Percentiles rank a stretch among this genome's conserved stretches.
Evolutionary conservation across 2,888 invertebrate species (phyloP).

Genomic region (Gastracanthus pulcherrimus): DNA sequence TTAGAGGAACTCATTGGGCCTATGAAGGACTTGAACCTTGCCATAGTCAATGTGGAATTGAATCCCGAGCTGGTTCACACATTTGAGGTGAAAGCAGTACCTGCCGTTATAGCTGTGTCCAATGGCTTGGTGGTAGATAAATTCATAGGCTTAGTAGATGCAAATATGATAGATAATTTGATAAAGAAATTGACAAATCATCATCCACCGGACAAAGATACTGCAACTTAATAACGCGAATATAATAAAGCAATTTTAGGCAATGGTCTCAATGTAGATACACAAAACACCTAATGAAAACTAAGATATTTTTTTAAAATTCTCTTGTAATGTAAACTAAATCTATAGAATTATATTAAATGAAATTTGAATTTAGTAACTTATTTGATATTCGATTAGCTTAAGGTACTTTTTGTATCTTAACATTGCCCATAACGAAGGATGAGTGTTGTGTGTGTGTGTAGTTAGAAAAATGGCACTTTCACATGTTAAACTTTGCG

Average conservation of each 20-base stretch:
- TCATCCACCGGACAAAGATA: constrained; percentile 26
- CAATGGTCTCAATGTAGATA: neutral
- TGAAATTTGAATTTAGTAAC: neutral
- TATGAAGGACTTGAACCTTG: constrained; percentile 86
- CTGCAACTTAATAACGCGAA: constrained; percentile 8
- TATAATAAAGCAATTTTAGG: neutral
- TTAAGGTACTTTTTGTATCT: neutral
- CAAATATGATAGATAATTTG: constrained; percentile 88
- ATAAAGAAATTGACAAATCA: constrained; percentile 81
- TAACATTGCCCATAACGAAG: neutral
- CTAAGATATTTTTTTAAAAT: neutral
- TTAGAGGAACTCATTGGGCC: constrained; percentile 87
- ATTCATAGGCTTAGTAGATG: constrained; percentile 91
- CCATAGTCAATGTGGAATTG: constrained; percentile 89
- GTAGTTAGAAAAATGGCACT: constrained; percentile 6
- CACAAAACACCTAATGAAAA: neutral
- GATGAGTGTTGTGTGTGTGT: neutral
- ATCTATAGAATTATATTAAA: neutral
- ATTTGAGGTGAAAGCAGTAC: constrained; percentile 90
- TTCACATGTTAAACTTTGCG: neutral
- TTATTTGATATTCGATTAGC: too few relatives aligned
- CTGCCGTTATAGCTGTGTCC: constrained; percentile 88
- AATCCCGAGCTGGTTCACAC: constrained; percentile 91
- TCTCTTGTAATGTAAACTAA: neutral
- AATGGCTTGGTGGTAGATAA: constrained; percentile 92